A percentile compares a stretch with the other conserved stretches of the same genome.
Conservation (phyloP, 2,113 vertebrate genomes). For the Burhinus oedicnemus region DNA sequence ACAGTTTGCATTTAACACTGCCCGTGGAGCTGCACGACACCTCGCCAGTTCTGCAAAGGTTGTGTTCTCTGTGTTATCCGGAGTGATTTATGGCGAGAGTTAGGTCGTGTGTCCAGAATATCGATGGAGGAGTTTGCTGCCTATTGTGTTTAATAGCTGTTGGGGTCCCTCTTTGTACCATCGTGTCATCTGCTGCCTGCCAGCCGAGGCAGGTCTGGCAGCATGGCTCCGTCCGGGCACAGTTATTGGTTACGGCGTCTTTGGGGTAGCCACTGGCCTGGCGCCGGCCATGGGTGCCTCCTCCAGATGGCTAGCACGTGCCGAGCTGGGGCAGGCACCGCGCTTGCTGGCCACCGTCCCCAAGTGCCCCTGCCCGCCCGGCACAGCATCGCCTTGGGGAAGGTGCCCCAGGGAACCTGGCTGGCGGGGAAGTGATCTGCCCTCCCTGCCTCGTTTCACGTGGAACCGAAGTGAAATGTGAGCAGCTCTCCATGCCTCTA, state of each 20-base stretch:
- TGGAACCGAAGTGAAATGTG: background rate
- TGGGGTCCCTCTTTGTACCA: background rate
- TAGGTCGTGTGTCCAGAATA: slow-evolving; percentile 33
- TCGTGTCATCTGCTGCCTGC: background rate
- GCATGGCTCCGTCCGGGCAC: background rate
- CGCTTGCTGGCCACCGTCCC: background rate
- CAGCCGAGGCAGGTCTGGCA: background rate
- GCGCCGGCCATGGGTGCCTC: background rate
- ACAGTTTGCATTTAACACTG: background rate
- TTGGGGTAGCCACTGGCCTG: background rate
- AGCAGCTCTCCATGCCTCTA: background rate
- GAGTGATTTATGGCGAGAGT: slow-evolving; percentile 25
- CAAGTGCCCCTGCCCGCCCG: background rate
- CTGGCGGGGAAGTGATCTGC: background rate
- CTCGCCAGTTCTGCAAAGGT: background rate
- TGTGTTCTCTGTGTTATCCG: background rate
- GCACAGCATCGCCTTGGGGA: background rate
- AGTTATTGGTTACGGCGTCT: background rate
- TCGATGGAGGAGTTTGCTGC: slow-evolving; percentile 42
- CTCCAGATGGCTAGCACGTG: background rate
- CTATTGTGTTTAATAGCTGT: slow-evolving; percentile 18
- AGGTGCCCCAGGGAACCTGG: too few relatives aligned
- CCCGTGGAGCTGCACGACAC: background rate
- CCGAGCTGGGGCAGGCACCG: background rate
- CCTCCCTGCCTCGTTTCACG: accelerated